These are phyloP conservation scores for Pachyuromys duprasi DNA, from an alignment of 2,797 vertebrate genomes.

Conservation along the genomic window DNA sequence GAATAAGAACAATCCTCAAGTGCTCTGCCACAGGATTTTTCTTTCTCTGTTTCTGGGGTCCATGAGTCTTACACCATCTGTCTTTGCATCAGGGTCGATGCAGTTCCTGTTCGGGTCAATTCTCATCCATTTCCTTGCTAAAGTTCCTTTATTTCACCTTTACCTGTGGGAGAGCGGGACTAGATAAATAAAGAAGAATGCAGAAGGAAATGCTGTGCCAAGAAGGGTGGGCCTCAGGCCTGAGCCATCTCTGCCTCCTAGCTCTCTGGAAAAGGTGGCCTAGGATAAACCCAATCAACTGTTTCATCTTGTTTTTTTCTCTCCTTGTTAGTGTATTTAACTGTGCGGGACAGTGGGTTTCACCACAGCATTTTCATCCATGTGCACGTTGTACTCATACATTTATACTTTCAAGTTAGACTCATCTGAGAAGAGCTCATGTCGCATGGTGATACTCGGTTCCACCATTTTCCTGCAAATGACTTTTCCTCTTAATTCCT, in stretches of 20 bases:
- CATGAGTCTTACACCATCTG: background rate
- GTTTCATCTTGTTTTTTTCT: background rate
- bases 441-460: background rate
- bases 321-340: background rate
- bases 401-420: background rate
- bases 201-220: background rate
- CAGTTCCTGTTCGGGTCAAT: background rate
- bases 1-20: background rate
- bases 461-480: background rate
- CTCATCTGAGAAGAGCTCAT: background rate
- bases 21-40: background rate
- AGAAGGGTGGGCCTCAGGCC: background rate
- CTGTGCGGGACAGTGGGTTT: background rate
- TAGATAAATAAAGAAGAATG: background rate
- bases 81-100: background rate
- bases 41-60: background rate
- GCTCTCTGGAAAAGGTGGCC: background rate
- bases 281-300: background rate
- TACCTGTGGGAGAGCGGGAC: background rate
- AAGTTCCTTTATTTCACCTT: constrained; percentile 11
- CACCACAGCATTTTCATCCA: background rate
- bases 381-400: background rate
- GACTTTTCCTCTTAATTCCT: background rate
- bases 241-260: background rate
- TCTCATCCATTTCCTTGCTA: background rate